Base-by-base conservation (phyloP, 2,797 vertebrate genomes). In the Ctenosaura bakeri region DNA sequence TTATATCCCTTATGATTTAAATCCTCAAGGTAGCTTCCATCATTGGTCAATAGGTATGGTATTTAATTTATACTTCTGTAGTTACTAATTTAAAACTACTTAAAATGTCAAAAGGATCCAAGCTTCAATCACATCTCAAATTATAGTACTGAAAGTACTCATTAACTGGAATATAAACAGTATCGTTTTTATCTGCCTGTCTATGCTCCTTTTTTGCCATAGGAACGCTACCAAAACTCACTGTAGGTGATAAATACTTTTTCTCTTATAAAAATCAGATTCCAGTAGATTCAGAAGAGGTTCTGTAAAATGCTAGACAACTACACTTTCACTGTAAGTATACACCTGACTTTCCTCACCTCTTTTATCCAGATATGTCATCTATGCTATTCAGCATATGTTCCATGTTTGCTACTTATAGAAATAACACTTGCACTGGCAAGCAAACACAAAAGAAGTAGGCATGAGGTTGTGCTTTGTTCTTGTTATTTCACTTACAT, bases 41-140 rank as follows among this genome's bases (percentile, higher is more conserved):
- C 78, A 82, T 62, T 92, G 18, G 4, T 91, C 86, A 93, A 88
- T 90, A 88, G 91, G 74, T 89, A 90, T 3, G 6, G 4, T 85
- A 93, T 95, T 96, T 95, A 96, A 96, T 94, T 83, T 92, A 84
- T 88, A 85, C 42, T 95, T 96, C 92, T 93, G 93, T 92, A 91
- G 89, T 94, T 95, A 91, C 87, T 95, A 90, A 95, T 96, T 96
- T 95, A 93, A 95, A 93, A 93, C 91, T 94, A 93, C 89, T 96
- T 95, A 91, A 96, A 96, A 94, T 95, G 71, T 92, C 91, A 95
- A 93, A 96, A 92, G 20, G 94, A 95, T 94, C 35, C 76, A 95
- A 78, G 78, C 92, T 95, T 97, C 91, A 96, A 92, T 93, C 90
- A 94, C 38, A 96, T 96, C 94, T 95, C 73, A 94, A 96, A 96